Conservation (phyloP, 2,113 vertebrate species). For the Diphyllodes magnificus region DNA sequence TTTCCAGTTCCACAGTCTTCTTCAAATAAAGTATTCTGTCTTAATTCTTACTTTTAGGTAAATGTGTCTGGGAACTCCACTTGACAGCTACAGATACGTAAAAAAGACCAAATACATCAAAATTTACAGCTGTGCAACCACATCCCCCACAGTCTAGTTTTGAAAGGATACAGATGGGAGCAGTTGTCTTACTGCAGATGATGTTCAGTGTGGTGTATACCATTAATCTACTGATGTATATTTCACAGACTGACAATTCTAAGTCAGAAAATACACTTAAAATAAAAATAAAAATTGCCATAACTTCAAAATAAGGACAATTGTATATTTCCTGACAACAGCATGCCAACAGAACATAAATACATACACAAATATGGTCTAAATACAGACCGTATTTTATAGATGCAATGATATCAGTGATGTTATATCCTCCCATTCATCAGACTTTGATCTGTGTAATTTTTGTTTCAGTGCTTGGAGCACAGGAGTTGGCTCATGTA, state of each 20-base stretch:
- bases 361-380: background rate
- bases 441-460: background rate
- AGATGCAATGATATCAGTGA: background rate
- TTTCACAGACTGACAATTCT: background rate
- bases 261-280: background rate
- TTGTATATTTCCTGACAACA: background rate
- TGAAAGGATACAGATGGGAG: background rate
- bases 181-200: background rate
- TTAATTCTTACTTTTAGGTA: background rate
- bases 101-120: background rate
- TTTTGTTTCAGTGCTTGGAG: background rate
- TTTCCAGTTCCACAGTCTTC: background rate
- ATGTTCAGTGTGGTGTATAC: background rate
- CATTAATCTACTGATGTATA: background rate
- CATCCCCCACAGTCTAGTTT: background rate
- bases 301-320: background rate
- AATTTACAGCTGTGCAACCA: background rate
- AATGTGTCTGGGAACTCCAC: background rate
- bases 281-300: background rate
- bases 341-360: background rate
- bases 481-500: background rate
- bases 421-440: background rate
- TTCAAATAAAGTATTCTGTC: background rate
- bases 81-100: background rate
- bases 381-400: background rate